Conservation (phyloP, 1,140 invertebrate species). For the Cylas formicarius region DNA sequence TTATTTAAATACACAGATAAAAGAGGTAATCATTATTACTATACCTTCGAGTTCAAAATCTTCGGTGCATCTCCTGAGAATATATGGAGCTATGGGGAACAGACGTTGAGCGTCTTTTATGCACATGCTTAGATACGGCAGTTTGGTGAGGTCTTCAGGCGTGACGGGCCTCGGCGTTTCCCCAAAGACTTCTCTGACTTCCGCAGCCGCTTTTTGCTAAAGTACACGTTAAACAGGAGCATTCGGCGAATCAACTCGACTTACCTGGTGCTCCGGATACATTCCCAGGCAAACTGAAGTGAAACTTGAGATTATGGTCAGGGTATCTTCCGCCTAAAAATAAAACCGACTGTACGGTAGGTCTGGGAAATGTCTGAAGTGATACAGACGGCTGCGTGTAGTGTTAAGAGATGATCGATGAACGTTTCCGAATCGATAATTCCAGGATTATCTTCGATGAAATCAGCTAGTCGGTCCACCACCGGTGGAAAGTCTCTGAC, state of each 20-base stretch:
- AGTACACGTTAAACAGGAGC: conserved; percentile 6
- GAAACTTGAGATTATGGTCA: conserved; percentile 15
- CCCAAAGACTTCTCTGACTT: conserved; percentile 23
- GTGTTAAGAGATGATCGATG: conserved; percentile 21
- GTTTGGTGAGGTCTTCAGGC: conserved; percentile 17
- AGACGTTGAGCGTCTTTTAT: conserved; percentile 28
- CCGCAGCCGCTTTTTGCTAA: conserved; percentile 18
- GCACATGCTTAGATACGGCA: conserved; percentile 29
- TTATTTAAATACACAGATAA: too few species aligned
- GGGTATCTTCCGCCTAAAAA: conserved; percentile 27
- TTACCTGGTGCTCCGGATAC: conserved; percentile 28
- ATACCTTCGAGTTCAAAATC: conserved; percentile 18
- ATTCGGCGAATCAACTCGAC: too few species aligned
- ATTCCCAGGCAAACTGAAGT: conserved; percentile 22
- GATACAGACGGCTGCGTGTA: conserved; percentile 22
- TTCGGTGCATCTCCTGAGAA: conserved; percentile 17
- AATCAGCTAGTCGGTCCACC: conserved; percentile 14
- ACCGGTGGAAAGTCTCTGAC: conserved; percentile 14
- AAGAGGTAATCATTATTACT: too few species aligned
- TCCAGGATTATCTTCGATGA: conserved; percentile 13
- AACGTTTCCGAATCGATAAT: conserved; percentile 16
- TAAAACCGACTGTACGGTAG: not conserved
- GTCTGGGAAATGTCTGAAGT: not conserved
- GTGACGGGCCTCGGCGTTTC: conserved; percentile 6
- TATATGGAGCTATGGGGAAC: conserved; percentile 25